phyloP scores from a whole-genome alignment of 2,888 invertebrate species.

The Dynastes maya region DNA sequence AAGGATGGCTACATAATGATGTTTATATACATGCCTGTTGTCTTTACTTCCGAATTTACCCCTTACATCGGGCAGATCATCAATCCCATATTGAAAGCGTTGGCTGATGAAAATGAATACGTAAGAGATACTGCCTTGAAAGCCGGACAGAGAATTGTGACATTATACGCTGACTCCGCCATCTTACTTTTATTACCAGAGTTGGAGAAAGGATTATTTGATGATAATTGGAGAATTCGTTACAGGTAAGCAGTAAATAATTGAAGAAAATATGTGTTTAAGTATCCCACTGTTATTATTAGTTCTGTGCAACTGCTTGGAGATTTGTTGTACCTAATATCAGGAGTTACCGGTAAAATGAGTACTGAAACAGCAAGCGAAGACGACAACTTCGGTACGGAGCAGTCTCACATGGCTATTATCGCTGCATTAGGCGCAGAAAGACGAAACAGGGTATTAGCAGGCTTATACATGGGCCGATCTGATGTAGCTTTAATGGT shows the following conservation, averaged over 20 bases:
- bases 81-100: constrained; percentile 95
- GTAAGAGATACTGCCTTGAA: constrained; percentile 97
- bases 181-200: constrained; percentile 94
- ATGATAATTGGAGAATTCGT: constrained; percentile 98
- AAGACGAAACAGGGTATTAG: constrained; percentile 91
- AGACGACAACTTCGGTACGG: constrained; percentile 99
- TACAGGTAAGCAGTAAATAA: constrained; percentile 69
- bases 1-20: constrained; percentile 99
- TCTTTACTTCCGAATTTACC: constrained; percentile 95
- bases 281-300: constrained; percentile 60
- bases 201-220: constrained; percentile 93
- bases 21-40: constrained; percentile 99
- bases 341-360: constrained; percentile 99
- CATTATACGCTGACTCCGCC: constrained; percentile 95
- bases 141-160: constrained; percentile 97
- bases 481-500: constrained; percentile 98
- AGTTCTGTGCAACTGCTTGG: constrained; percentile 96
- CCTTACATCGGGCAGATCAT: constrained; percentile 94
- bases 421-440: constrained; percentile 91
- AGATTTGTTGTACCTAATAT: constrained; percentile 95
- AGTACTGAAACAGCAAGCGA: constrained; percentile 98
- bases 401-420: constrained; percentile 94
- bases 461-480: constrained; percentile 97
- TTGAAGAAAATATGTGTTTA: not conserved
- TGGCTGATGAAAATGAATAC: constrained; percentile 99